phyloP scores from a whole-genome alignment of 2,888 invertebrate species.

The Amphipoea lucens region DNA sequence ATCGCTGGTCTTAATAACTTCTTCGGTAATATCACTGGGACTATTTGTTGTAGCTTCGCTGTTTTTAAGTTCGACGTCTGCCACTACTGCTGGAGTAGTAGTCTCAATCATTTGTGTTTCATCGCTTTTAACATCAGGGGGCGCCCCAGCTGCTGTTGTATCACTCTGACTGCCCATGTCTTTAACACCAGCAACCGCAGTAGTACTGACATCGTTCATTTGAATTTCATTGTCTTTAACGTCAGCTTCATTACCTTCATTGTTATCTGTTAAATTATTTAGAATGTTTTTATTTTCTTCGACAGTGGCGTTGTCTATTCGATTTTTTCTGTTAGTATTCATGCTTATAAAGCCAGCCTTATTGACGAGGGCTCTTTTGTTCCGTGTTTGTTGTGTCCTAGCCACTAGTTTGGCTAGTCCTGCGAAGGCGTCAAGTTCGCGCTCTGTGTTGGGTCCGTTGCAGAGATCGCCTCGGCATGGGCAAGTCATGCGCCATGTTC shows the following conservation, averaged over 20 bases:
- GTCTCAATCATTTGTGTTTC: constrained; percentile 21
- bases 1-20: constrained; percentile 24
- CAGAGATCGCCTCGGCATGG: constrained; percentile 86
- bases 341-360: constrained; percentile 58
- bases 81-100: constrained; percentile 1
- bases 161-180: constrained; percentile 6
- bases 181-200: constrained; percentile 2
- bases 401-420: constrained; percentile 71
- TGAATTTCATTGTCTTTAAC: constrained; percentile 25
- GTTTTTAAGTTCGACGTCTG: constrained; percentile 14
- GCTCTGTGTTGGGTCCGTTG: constrained; percentile 82
- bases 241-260: constrained; percentile 21
- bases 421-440: constrained; percentile 81
- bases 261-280: constrained; percentile 36
- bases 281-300: constrained; percentile 39
- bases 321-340: constrained; percentile 49
- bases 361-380: constrained; percentile 66
- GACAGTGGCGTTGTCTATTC: constrained; percentile 55
- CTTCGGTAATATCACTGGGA: constrained; percentile 22
- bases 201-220: constrained; percentile 2
- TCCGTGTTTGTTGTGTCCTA: constrained; percentile 68
- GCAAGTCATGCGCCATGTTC: constrained; percentile 85
- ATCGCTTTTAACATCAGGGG: constrained; percentile 17
- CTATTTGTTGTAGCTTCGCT: constrained; percentile 30
- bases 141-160: not conserved